These are phyloP conservation scores for Oceanites oceanicus DNA, from an alignment of 2,113 vertebrate species.

Conservation along the genomic window DNA sequence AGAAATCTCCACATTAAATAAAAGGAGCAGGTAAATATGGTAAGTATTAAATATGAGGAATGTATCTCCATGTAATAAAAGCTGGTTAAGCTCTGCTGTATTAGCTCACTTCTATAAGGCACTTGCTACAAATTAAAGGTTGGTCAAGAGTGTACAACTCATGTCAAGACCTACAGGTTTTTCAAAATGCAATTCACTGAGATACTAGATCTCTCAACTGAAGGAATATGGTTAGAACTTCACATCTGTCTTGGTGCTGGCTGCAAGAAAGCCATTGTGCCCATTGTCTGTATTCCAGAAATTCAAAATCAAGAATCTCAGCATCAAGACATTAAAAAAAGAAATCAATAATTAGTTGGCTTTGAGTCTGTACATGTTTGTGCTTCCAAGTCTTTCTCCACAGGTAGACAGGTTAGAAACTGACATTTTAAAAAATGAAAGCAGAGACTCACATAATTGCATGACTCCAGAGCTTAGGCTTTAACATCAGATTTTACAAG, in stretches of 20 bases:
- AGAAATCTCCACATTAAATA: background rate
- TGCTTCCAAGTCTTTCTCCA: background rate
- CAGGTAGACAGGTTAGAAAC: background rate
- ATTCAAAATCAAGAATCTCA: background rate
- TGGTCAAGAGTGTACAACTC: background rate
- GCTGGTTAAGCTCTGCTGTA: background rate
- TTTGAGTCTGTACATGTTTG: background rate
- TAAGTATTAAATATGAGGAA: background rate
- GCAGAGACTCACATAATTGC: conserved; percentile 6
- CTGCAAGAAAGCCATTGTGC: background rate
- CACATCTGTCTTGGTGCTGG: background rate
- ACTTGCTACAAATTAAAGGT: background rate
- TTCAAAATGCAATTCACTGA: background rate
- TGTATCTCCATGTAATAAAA: background rate
- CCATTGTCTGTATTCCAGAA: background rate
- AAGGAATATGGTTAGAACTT: background rate
- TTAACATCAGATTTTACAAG: conserved; percentile 33
- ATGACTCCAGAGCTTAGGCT: background rate
- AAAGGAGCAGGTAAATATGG: background rate
- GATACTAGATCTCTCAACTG: background rate
- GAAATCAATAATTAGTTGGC: background rate
- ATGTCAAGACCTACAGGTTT: background rate
- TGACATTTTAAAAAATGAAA: conserved; percentile 36
- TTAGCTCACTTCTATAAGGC: background rate
- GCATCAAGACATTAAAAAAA: background rate